phyloP scores from a whole-genome alignment of 2,888 invertebrate genomes.

The Schrankia costaestrigalis region DNA sequence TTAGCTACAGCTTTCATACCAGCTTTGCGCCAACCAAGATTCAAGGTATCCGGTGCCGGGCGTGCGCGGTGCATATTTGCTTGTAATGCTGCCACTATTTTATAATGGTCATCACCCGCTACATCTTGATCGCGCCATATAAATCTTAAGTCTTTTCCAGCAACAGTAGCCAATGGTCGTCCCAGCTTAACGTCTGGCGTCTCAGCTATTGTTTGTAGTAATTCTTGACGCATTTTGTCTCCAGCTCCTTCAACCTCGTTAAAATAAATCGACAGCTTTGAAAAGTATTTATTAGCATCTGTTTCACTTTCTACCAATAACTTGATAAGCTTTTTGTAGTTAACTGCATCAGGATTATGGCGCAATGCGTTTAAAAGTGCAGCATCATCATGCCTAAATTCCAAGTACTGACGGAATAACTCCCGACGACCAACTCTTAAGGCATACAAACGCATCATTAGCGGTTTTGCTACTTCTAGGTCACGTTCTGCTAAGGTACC shows the following conservation, averaged over 20 bases:
- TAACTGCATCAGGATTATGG: constrained; percentile 38
- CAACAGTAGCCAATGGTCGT: constrained; percentile 18
- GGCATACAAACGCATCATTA: constrained; percentile 39
- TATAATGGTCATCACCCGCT: constrained; percentile 9
- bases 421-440: constrained; percentile 40
- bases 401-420: constrained; percentile 41
- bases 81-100: constrained; percentile 37
- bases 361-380: constrained; percentile 51
- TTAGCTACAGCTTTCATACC: constrained; percentile 56
- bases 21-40: constrained; percentile 36
- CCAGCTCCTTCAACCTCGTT: constrained; percentile 45
- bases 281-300: constrained; percentile 40
- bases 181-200: constrained; percentile 11
- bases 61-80: constrained; percentile 42
- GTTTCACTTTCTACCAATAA: constrained; percentile 5
- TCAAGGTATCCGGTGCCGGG: constrained; percentile 37
- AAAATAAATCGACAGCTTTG: constrained; percentile 48
- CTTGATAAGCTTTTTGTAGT: constrained; percentile 1
- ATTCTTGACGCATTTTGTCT: constrained; percentile 18
- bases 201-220: constrained; percentile 8
- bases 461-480: constrained; percentile 11
- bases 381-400: constrained; percentile 35
- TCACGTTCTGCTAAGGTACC: constrained; percentile 30
- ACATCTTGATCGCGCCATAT: constrained; percentile 22
- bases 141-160: constrained; percentile 16